Base-by-base conservation (phyloP, 2,113 vertebrate genomes). In the Casuarius casuarius region DNA sequence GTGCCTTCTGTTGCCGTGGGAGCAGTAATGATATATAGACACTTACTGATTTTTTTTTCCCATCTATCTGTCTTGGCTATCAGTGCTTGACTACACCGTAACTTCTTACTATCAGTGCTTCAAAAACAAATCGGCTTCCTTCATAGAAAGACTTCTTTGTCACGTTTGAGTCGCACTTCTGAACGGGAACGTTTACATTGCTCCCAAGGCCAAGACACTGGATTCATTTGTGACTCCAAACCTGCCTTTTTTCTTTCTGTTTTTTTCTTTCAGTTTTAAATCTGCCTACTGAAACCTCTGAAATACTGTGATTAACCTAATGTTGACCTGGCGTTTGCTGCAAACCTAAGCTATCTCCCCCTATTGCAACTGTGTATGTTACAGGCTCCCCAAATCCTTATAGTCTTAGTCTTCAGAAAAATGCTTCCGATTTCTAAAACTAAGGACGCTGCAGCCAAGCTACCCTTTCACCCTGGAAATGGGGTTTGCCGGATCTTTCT, bases 21-120 rank as follows among this genome's bases (percentile, higher is more conserved):
- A 95, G 25, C 68, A 89, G 19, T 92, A 95, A 94, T 88, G 65
- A 80, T 88, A 70, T 59, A 79, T 59, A 90, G 92, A 93, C 77
- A 83, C 74, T 49, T 2, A 29, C 12, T 42, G 56, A 11, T 67
- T 46, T 61, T 80, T 92, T 71, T 17, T 38, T 28, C 10, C 85
- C 48, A 26, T 92, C 79, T 87, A 9, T 86, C 54, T 84, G 20
- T 81, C 92, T 93, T 58, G 51, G 77, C 61, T 79, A 56, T 95
- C 94, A 81, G 10, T 63, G 94, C 84, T 87, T 89, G 63, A 77
- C 88, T 91, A 10, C 7, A 72, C 48, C 6, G 14, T 61, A 87
- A 63, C 72, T 42, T 92, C 80, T 76, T 73, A 18, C 85, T 96
- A 28, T 61, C 5, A 87, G 62, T 83, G 56, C 84, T 92, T 94